These are phyloP conservation scores for Stegana nigrithorax DNA, from an alignment of 2,888 invertebrate species.

Conservation along the genomic window DNA sequence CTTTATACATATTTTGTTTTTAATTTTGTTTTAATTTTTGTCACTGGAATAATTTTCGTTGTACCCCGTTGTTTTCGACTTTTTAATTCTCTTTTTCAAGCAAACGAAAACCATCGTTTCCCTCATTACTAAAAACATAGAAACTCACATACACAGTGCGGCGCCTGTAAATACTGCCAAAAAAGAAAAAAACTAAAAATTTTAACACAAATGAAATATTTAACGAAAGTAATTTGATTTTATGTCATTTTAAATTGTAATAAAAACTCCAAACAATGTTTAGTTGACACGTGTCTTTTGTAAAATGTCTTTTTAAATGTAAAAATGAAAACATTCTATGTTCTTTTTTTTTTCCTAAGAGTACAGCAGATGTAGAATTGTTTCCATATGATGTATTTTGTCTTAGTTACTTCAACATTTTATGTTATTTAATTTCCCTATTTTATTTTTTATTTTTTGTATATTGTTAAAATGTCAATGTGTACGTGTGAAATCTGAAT, in stretches of 20 bases:
- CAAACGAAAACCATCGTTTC: constrained; percentile 13
- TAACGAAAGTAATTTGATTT: constrained; percentile 50
- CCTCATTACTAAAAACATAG: constrained; percentile 48
- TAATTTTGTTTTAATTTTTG: constrained; percentile 7
- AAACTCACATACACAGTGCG: constrained; percentile 60
- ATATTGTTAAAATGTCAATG: neutral
- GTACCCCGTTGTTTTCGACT: neutral
- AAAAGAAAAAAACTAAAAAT: constrained; percentile 32
- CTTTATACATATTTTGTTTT: constrained; percentile 2
- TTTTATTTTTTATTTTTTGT: neutral
- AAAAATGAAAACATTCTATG: constrained; percentile 14
- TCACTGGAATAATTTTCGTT: neutral
- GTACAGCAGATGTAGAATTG: neutral
- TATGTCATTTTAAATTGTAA: constrained; percentile 11
- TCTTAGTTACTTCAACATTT: too few species aligned
- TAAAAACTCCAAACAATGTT: too few species aligned
- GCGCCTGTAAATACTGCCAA: constrained; percentile 65
- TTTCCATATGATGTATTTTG: neutral
- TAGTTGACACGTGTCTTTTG: too few species aligned
- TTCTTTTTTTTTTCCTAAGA: neutral
- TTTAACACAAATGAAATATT: constrained; percentile 61
- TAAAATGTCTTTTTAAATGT: constrained; percentile 36
- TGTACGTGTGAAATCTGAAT: too few species aligned
- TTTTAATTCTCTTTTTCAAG: neutral
- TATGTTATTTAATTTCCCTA: too few species aligned